phyloP scores from a whole-genome alignment of 1,140 invertebrate genomes.

The Mesaphorura yosii region DNA sequence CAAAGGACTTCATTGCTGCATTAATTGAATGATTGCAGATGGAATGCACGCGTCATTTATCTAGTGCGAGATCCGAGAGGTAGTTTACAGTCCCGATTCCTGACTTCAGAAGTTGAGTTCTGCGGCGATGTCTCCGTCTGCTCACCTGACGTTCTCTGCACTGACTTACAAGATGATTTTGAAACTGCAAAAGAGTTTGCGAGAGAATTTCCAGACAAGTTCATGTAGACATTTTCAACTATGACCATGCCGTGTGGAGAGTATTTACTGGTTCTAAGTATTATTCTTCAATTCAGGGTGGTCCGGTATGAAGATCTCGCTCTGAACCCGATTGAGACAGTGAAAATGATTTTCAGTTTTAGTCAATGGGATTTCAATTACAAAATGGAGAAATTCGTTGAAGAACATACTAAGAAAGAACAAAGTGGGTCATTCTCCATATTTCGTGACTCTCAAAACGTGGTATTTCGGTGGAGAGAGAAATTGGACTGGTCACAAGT shows the following conservation, averaged over 20 bases:
- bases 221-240: no score
- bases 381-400: conserved; percentile 57
- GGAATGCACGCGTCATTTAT: conserved; percentile 59
- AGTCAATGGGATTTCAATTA: conserved; percentile 58
- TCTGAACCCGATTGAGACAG: conserved; percentile 55
- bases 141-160: conserved; percentile 59
- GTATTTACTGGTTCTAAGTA: background rate
- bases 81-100: conserved; percentile 71
- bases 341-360: conserved; percentile 60
- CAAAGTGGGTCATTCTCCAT: conserved; percentile 72
- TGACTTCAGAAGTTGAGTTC: conserved; percentile 71
- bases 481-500: conserved; percentile 48
- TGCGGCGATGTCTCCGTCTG: conserved; percentile 69
- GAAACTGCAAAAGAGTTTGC: conserved; percentile 55
- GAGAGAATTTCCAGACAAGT: conserved; percentile 53
- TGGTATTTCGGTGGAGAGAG: conserved; percentile 70
- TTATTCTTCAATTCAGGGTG: no score
- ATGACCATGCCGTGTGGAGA: no score
- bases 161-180: conserved; percentile 70
- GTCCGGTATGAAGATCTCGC: conserved; percentile 76
- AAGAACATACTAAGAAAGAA: conserved; percentile 65
- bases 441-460: conserved; percentile 63
- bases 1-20: background rate
- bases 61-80: conserved; percentile 73
- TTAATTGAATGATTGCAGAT: conserved; percentile 15